Evolutionary conservation across 2,113 vertebrate genomes (phyloP).

Genomic region (Dicrurus megarhynchus): DNA sequence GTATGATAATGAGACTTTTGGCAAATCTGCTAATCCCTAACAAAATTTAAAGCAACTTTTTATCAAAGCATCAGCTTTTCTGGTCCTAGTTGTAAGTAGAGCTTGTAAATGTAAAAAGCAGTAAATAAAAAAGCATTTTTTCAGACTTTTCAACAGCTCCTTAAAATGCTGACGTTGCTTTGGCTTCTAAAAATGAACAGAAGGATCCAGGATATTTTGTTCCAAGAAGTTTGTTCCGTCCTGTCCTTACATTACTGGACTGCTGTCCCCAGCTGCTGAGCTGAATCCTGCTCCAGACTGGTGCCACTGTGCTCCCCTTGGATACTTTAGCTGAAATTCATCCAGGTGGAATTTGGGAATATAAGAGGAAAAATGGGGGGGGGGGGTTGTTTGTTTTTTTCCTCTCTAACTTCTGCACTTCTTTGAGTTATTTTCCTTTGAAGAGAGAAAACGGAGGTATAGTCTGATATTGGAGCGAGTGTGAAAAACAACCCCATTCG

Average conservation of each 20-base stretch:
- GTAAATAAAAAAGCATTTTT: not conserved
- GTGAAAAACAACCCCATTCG: not conserved
- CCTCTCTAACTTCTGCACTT: not conserved
- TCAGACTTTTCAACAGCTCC: not conserved
- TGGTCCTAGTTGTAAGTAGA: not conserved
- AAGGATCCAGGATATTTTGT: not conserved
- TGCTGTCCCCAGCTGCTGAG: not conserved
- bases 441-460: not conserved
- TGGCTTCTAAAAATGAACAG: not conserved
- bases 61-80: not conserved
- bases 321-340: not conserved
- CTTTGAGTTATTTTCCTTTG: not conserved
- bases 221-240: not conserved
- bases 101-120: not conserved
- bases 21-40: not conserved
- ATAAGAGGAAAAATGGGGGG: not conserved
- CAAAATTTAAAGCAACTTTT: not conserved
- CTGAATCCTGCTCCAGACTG: not conserved
- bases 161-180: not conserved
- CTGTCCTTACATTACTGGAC: not conserved
- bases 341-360: not conserved
- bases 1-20: not conserved
- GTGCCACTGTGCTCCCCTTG: not conserved
- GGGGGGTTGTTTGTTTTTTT: accelerated
- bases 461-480: not conserved